Evolutionary conservation across 64 coral and sea anemone genomes (phyloP).

Genomic region (Montipora capricornis): DNA sequence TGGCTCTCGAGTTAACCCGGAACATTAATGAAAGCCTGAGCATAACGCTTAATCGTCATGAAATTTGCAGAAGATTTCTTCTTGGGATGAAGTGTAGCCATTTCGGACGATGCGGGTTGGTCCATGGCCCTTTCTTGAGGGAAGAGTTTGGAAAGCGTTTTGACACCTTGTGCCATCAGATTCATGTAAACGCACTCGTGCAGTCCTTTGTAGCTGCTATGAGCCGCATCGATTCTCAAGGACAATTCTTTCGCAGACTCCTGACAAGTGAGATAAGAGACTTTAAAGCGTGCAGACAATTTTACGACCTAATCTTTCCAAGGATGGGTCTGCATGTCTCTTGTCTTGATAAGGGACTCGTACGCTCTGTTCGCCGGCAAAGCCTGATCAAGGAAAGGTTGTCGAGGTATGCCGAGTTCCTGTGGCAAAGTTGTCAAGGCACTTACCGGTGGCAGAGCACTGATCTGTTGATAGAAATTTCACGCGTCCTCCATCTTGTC

Average conservation of each 20-base stretch:
- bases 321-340: slow-evolving; percentile 59
- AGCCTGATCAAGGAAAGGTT: slow-evolving; percentile 36
- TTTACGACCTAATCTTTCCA: slow-evolving; percentile 78
- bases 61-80: slow-evolving; percentile 40
- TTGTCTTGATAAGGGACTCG: slow-evolving; percentile 24
- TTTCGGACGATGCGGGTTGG: slow-evolving; percentile 14
- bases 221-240: slow-evolving; percentile 19
- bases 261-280: slow-evolving; percentile 23
- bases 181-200: slow-evolving; percentile 57
- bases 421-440: slow-evolving; percentile 39
- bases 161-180: slow-evolving; percentile 42
- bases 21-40: slow-evolving; percentile 20
- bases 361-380: slow-evolving; percentile 44
- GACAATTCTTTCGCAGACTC: slow-evolving; percentile 30
- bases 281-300: slow-evolving; percentile 40
- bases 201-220: slow-evolving; percentile 40
- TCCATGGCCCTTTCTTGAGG: slow-evolving; percentile 15
- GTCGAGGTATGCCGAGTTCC: slow-evolving; percentile 33
- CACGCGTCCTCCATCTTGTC: slow-evolving; percentile 65
- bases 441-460: slow-evolving; percentile 46
- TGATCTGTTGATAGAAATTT: slow-evolving; percentile 65
- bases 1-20: slow-evolving; percentile 41
- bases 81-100: slow-evolving; percentile 12
- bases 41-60: neutral
- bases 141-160: slow-evolving; percentile 63